Percentiles rank a stretch among this genome's conserved stretches.
Conservation (phyloP, 2,113 vertebrate genomes). For the Tupaia chinensis region DNA sequence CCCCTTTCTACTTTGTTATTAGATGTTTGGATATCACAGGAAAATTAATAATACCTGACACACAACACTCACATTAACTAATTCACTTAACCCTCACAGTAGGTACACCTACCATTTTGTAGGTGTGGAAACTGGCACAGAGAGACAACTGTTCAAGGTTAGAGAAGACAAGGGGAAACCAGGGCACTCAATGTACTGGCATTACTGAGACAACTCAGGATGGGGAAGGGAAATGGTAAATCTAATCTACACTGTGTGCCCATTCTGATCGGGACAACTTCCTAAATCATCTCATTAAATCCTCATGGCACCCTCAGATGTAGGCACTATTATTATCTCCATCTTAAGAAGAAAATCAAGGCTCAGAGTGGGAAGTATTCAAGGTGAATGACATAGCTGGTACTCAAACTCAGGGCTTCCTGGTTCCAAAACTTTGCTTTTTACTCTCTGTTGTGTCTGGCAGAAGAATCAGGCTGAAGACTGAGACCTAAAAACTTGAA, state of each 20-base stretch:
- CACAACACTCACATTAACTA: background rate
- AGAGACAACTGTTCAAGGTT: slow-evolving; percentile 23
- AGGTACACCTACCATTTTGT: background rate
- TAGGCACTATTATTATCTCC: background rate
- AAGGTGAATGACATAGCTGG: background rate
- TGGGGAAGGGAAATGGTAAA: slow-evolving; percentile 6
- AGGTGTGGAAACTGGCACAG: slow-evolving; percentile 33
- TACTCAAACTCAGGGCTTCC: background rate
- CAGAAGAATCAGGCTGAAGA: slow-evolving; percentile 5
- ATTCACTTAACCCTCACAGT: slow-evolving; percentile 22
- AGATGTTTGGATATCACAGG: slow-evolving; percentile 6
- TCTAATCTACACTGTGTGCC: background rate
- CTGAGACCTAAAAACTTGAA: background rate
- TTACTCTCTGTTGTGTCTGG: background rate
- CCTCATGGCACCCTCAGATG: background rate
- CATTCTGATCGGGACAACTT: slow-evolving; percentile 4
- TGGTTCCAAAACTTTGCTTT: background rate
- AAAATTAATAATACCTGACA: slow-evolving; percentile 22
- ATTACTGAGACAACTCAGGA: slow-evolving; percentile 12
- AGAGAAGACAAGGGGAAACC: background rate
- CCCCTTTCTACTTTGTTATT: slow-evolving; percentile 8
- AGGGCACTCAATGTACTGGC: background rate
- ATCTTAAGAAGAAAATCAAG: slow-evolving; percentile 32
- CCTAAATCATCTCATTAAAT: slow-evolving; percentile 6
- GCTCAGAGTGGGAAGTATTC: background rate